Evolutionary conservation across 2,888 invertebrate species (phyloP), one percentile per base, ranked within the genome.

Genomic region (Drosophila vallismaia): DNA sequence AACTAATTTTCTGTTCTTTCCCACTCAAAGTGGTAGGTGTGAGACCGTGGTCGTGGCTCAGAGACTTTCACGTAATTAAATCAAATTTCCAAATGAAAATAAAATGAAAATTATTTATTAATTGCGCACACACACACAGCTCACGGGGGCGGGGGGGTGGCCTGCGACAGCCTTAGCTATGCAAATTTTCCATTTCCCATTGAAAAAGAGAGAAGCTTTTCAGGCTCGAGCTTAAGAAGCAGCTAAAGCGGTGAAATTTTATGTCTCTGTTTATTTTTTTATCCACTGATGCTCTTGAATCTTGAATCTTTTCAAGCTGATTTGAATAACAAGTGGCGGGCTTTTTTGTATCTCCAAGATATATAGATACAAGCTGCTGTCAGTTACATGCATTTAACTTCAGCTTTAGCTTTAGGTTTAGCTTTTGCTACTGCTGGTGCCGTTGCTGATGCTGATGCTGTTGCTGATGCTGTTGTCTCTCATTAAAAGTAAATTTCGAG

Each of bases 21-120:
- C 57, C 60, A 69, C 66, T 67, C 53, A 59, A 29, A 31, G 36
- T 29, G 59, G 38, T 7, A 26, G 63, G 45, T 49, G 28, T 51
- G 48, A 59, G 36, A 62, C 56, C 56, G 66, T 54, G 54, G 46
- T 53, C 56, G 66, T 54, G 54, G 46, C 8, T 54, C 44, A 64
- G 51, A n/a, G 58, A 83, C 83, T 85, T 86, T 83, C 86, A 79
- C 86, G 71, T 86, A 79, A 86, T 84, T 85, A 85, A 81, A 84
- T 80, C 76, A 79, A 80, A 84, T 83, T 76, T 76, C 68, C 26
- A 76, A 81, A 84, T 85, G 76, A 79, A 86, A 86, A 79, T 84
- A 86, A 86, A 86, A 86, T 86, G 82, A 73, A 86, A 86, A 86
- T 86, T 74, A 82, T 82, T 80, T 85, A 85, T 86, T 85, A 85